Evolutionary conservation across 2,113 vertebrate species (phyloP), one percentile per base, ranked within the genome.

Genomic region (Lepus timidus): DNA sequence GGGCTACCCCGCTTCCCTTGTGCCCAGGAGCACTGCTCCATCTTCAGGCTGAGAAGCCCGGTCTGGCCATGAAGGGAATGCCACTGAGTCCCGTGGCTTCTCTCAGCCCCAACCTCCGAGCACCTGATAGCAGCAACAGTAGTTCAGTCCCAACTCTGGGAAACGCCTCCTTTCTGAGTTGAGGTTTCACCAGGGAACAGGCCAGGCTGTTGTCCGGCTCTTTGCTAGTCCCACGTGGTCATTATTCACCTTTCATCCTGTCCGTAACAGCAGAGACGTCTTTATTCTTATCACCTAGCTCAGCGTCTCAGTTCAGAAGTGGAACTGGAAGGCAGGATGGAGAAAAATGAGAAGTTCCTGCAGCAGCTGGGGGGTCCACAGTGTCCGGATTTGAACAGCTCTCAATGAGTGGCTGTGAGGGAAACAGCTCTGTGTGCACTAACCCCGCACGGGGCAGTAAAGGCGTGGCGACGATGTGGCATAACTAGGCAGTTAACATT

Each of bases 361-460:
- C 97, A 98, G 97, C 98, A 98, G 92, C 65, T 99, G 78, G 98
- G 99, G 97, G 1, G 97, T 98, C 91, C 97, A 96, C 92, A 97
- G 58, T 98, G 87, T 76, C 96, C 99, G 20, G 98, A 98, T 76
- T 97, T 99, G 91, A 98, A 97, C 83, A 99, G 98, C 88, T 98
- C 98, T 92, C 98, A 98, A 4, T 96, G 99, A 80, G 97, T 97
- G 2, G 99, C 99, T 33, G 27, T 98, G 93, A 92, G 98, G 81
- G 98, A 99, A 75, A 94, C 99, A 1, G 99, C 99, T 99, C 94
- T 97, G 97, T 90, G 79, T 17, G n/a, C 1, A 0, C 27, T 61
- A 62, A 62, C 93, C 23, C 31, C 1, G 10, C 36, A 6, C 4
- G n/a, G 25, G 17, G 68, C 55, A 78, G 44, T 23, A 4, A 3